A percentile compares a stretch with the other conserved stretches of the same genome.
Evolutionary conservation across 2,888 invertebrate species (phyloP).

Genomic region (Chymomyza fuscimana): DNA sequence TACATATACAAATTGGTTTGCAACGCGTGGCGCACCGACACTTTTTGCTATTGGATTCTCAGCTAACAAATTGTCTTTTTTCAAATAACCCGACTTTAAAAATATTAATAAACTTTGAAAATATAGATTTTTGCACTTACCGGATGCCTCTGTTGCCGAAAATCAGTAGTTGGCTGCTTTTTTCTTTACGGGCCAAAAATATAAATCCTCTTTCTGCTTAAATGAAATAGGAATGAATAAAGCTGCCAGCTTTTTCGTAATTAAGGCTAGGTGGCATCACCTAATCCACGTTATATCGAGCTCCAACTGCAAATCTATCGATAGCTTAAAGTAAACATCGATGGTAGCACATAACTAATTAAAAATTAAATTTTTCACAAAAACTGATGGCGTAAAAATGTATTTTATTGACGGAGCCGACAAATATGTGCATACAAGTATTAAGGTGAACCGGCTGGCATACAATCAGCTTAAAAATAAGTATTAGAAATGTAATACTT

Average conservation of each 20-base stretch:
- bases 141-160: constrained; percentile 65
- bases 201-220: constrained; percentile 42
- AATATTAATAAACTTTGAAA: not conserved
- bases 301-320: constrained; percentile 93
- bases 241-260: not conserved
- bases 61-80: constrained; percentile 33
- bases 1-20: not conserved
- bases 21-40: constrained; percentile 58
- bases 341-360: not conserved
- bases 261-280: not conserved
- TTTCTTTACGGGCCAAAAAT: constrained; percentile 54
- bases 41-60: constrained; percentile 26
- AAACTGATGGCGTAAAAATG: too few relatives aligned
- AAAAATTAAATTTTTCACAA: too few relatives aligned
- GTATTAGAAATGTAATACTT: too few relatives aligned
- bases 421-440: too few relatives aligned
- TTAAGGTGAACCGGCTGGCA: too few relatives aligned
- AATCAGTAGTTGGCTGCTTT: constrained; percentile 63
- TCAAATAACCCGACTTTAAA: not conserved
- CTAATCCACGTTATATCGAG: constrained; percentile 14
- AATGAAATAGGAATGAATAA: not conserved
- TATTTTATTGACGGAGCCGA: too few relatives aligned
- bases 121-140: constrained; percentile 49
- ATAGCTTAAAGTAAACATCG: constrained; percentile 84
- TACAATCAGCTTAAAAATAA: too few relatives aligned